phyloP scores from a whole-genome alignment of 1,140 invertebrate species.

The Brachionus asplanchnoidis region DNA sequence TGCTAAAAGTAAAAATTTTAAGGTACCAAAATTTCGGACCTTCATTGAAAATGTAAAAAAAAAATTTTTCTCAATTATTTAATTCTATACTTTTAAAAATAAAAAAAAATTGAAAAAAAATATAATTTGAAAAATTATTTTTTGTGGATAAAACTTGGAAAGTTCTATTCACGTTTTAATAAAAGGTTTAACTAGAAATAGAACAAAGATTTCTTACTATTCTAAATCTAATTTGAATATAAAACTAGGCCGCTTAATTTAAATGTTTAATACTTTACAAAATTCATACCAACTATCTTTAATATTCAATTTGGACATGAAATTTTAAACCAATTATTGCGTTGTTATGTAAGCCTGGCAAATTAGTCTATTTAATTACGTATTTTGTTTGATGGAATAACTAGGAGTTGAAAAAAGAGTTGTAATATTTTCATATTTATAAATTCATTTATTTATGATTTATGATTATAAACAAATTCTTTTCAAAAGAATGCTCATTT shows the following conservation, averaged over 20 bases:
- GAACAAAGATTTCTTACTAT: not conserved
- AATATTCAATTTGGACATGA: not conserved
- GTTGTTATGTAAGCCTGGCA: not conserved
- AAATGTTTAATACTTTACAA: not conserved
- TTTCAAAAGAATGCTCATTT: not conserved
- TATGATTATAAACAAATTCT: not conserved
- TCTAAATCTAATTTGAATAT: not conserved
- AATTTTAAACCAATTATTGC: not conserved
- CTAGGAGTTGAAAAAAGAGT: not conserved
- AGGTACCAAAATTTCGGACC: no score
- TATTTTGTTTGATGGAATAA: not conserved
- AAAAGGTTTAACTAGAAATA: not conserved
- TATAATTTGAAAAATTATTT: not conserved
- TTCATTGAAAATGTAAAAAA: no score
- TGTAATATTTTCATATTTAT: not conserved
- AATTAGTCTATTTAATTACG: not conserved
- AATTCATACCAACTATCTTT: not conserved
- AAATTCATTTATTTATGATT: not conserved
- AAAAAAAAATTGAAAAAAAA: not conserved
- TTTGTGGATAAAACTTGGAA: not conserved
- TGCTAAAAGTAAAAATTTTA: no score
- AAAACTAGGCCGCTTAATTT: not conserved
- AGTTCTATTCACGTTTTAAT: not conserved
- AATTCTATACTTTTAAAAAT: not conserved
- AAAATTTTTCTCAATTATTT: no score